These are phyloP conservation scores for Paramuricea clavata DNA, from an alignment of 92 coral and sea anemone genomes.

Conservation along the genomic window DNA sequence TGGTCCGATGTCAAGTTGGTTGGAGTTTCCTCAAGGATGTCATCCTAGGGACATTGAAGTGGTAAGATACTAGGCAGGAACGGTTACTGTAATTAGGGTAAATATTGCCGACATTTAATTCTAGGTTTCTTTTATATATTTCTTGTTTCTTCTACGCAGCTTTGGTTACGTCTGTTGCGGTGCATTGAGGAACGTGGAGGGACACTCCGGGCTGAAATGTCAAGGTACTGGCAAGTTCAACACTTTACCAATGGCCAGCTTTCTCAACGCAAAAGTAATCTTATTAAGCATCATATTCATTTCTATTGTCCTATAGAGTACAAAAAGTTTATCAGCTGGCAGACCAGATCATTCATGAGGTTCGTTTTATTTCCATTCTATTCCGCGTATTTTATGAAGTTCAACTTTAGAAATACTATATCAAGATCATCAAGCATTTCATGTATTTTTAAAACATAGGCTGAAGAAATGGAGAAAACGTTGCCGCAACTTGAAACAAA, in stretches of 20 bases:
- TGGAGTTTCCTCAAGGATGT: conserved; percentile 94
- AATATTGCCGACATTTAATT: neutral
- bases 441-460: neutral
- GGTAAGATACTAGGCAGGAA: conserved; percentile 57
- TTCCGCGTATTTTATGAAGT: too few relatives aligned
- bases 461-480: conserved; percentile 27
- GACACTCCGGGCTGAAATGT: conserved; percentile 85
- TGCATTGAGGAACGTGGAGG: conserved; percentile 68
- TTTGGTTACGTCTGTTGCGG: conserved; percentile 44
- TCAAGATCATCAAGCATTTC: too few relatives aligned
- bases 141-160: conserved; percentile 7
- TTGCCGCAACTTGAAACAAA: conserved; percentile 36
- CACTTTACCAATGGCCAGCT: too few relatives aligned
- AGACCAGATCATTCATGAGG: conserved; percentile 33
- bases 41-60: conserved; percentile 97
- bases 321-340: conserved; percentile 37
- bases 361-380: neutral
- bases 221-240: conserved; percentile 69
- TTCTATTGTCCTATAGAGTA: conserved; percentile 4
- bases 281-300: too few relatives aligned
- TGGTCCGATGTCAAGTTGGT: conserved; percentile 99
- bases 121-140: neutral
- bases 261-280: too few relatives aligned
- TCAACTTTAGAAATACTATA: too few relatives aligned
- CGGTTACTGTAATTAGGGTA: neutral